phyloP scores from a whole-genome alignment of 2,888 invertebrate species.

The Mythimna impura region DNA sequence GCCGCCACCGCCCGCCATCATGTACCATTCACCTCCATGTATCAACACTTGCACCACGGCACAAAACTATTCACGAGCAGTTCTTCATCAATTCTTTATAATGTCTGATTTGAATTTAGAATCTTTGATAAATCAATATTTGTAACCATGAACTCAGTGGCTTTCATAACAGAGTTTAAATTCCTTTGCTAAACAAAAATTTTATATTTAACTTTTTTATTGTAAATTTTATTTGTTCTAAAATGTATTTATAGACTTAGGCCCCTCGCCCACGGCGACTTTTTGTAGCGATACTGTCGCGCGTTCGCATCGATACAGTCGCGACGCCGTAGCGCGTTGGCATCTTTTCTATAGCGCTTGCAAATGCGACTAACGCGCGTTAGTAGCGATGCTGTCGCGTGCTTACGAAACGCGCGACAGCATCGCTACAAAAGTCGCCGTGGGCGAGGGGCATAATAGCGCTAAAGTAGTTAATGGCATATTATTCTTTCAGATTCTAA shows the following conservation, averaged over 20 bases:
- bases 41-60: slow-evolving; percentile 42
- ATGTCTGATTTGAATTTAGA: slow-evolving; percentile 6
- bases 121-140: slow-evolving; percentile 8
- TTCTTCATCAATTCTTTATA: slow-evolving; percentile 9
- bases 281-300: too few relatives aligned
- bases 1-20: slow-evolving; percentile 7
- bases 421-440: too few relatives aligned
- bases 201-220: not conserved
- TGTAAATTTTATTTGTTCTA: not conserved
- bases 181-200: not conserved
- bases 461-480: not conserved
- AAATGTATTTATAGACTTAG: not conserved
- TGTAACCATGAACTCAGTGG: not conserved
- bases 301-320: too few relatives aligned
- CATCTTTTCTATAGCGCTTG: too few relatives aligned
- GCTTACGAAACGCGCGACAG: too few relatives aligned
- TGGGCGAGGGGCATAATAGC: not conserved
- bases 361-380: too few relatives aligned
- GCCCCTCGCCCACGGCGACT: too few relatives aligned
- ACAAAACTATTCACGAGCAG: slow-evolving; percentile 58
- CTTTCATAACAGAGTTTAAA: not conserved
- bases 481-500: slow-evolving; percentile 11
- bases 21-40: slow-evolving; percentile 7
- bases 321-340: too few relatives aligned
- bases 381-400: too few relatives aligned